phyloP scores from a whole-genome alignment of 1,140 invertebrate species.

The Aricia agestis region DNA sequence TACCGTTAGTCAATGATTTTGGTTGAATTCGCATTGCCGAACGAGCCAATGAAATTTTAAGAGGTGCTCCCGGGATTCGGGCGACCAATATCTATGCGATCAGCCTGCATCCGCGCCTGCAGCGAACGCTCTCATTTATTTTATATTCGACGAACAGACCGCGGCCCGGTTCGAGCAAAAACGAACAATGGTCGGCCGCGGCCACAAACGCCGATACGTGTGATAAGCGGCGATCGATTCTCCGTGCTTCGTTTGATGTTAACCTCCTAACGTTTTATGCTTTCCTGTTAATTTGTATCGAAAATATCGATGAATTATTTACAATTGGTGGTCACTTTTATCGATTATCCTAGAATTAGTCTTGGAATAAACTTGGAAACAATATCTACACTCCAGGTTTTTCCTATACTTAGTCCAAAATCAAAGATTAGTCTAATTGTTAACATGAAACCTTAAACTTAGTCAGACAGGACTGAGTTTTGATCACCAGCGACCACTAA shows the following conservation, averaged over 20 bases:
- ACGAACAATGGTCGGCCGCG: constrained; percentile 46
- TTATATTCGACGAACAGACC: constrained; percentile 42
- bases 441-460: no score
- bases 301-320: constrained; percentile 54
- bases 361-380: no score
- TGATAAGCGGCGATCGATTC: constrained; percentile 55
- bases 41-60: background rate
- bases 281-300: constrained; percentile 52
- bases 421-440: no score
- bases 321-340: constrained; percentile 31
- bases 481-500: background rate
- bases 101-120: background rate
- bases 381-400: no score
- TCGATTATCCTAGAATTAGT: background rate
- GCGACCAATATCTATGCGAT: constrained; percentile 10
- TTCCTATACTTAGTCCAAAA: no score
- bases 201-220: constrained; percentile 39
- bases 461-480: background rate
- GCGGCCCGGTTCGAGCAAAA: constrained; percentile 43
- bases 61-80: background rate
- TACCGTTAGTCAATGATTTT: background rate
- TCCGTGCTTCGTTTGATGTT: constrained; percentile 30
- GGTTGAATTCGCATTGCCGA: background rate
- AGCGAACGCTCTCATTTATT: constrained; percentile 38
- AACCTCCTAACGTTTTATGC: constrained; percentile 45